Conservation (phyloP, 64 coral and sea anemone species). For the Porites lutea region DNA sequence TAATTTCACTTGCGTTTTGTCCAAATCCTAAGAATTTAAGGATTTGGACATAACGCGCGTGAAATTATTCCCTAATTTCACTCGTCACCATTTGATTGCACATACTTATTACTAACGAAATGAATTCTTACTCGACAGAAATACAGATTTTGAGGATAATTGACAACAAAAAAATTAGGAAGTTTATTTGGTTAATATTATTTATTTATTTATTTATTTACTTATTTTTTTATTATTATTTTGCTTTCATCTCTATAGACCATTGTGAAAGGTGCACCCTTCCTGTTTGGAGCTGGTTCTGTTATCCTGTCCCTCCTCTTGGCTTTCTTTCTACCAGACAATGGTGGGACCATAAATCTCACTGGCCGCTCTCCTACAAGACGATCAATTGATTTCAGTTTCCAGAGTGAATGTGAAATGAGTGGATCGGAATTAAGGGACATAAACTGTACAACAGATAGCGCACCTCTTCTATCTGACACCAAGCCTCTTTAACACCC, state of each 20-base stretch:
- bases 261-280: conserved; percentile 85
- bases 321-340: conserved; percentile 93
- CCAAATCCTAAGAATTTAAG: too few relatives aligned
- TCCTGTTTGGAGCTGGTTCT: conserved; percentile 94
- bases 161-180: too few relatives aligned
- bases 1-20: too few relatives aligned
- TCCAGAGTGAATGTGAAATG: conserved; percentile 64
- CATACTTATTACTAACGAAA: too few relatives aligned
- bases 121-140: too few relatives aligned
- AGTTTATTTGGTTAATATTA: too few relatives aligned
- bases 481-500: conserved; percentile 15
- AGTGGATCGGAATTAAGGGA: conserved; percentile 30
- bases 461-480: conserved; percentile 9
- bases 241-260: conserved; percentile 57
- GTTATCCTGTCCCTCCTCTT: conserved; percentile 86
- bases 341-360: conserved; percentile 24
- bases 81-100: too few relatives aligned
- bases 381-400: conserved; percentile 51
- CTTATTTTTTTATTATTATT: background rate
- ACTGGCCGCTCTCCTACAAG: conserved; percentile 66
- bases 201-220: too few relatives aligned
- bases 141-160: too few relatives aligned
- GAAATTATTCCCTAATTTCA: too few relatives aligned
- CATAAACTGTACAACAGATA: conserved; percentile 4
- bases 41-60: too few relatives aligned